Evolutionary conservation across 2,888 invertebrate species (phyloP), one percentile per base, ranked within the genome.

Genomic region (Thymelicus sylvestris): DNA sequence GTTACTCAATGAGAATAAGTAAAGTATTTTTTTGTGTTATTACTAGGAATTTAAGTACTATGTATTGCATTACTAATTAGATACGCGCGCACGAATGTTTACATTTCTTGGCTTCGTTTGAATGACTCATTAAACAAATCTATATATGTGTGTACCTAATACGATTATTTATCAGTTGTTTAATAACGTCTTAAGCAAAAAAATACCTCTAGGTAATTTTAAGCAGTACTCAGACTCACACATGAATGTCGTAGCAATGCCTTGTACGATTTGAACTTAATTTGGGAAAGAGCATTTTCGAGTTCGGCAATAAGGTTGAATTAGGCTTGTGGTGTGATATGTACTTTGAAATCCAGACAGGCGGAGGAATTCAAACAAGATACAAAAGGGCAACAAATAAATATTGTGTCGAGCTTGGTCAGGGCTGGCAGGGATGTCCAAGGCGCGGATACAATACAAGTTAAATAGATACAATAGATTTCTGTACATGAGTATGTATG

Each of bases 301-400:
- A 0, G 6, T 41, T 48, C 4, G 5, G 10, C 8, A 12, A 7
- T 59, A 73, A 69, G 64, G 73, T 72, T 31, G 7, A 74, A 41
- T 73, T 75, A 73, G 2, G 66, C 39, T 48, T 62, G 44, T 5
- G 48, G 7, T 12, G 41, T 24, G 6, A 44, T 57, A 52, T 60
- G 59, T 52, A 31, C 59, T 69, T 75, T 72, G 62, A 67, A 72
- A 74, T 75, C 74, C 74, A 73, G 74, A 74, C 73, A 59, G 61
- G 66, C 65, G 60, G 50, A 72, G 71, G 78, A 78, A 78, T 77
- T 70, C 72, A 72, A 77, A 77, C 75, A 74, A 73, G 74, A 72
- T 67, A 63, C 60, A 76, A 75, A 77, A 76, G 75, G 70, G 65
- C 59, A 19, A 55, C 47, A 61, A 48, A 65, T 66, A 48, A 41